Percentiles rank a stretch among this genome's conserved stretches.
Evolutionary conservation across 2,797 vertebrate species (phyloP).

Genomic region (Sebastes itinus): DNA sequence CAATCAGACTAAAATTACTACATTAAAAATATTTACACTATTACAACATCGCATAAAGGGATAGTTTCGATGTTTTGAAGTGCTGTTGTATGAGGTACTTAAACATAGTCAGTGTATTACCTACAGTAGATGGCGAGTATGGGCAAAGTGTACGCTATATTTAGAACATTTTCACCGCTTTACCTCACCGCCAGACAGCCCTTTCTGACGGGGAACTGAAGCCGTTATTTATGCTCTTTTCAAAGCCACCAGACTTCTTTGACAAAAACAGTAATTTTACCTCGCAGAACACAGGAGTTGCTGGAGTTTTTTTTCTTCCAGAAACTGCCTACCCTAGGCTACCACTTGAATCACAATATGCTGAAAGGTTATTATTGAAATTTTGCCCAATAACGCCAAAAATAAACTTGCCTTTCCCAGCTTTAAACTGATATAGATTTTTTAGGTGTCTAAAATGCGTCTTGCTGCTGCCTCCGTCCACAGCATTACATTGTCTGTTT

Average conservation of each 20-base stretch:
- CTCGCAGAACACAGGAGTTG: neutral
- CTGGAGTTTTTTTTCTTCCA: neutral
- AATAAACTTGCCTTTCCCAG: no score
- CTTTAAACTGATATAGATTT: no score
- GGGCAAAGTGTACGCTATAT: neutral
- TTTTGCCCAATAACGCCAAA: no score
- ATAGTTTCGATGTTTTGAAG: neutral
- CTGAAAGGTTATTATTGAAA: no score
- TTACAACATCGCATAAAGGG: neutral
- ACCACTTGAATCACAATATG: no score
- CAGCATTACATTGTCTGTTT: neutral
- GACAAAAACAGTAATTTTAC: neutral
- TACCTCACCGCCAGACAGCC: accelerated
- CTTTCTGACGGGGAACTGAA: neutral
- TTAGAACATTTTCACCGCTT: neutral
- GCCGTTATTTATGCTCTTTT: neutral
- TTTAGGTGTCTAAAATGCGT: neutral
- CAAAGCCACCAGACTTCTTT: neutral
- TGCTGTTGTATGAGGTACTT: neutral
- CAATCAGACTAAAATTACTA: neutral
- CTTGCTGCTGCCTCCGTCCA: neutral
- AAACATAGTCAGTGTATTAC: neutral
- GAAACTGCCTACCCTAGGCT: no score
- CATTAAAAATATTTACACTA: neutral
- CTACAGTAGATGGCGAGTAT: neutral